Evolutionary conservation across 2,797 vertebrate genomes (phyloP), one percentile per base, ranked within the genome.

Genomic region (Bucorvus abyssinicus): DNA sequence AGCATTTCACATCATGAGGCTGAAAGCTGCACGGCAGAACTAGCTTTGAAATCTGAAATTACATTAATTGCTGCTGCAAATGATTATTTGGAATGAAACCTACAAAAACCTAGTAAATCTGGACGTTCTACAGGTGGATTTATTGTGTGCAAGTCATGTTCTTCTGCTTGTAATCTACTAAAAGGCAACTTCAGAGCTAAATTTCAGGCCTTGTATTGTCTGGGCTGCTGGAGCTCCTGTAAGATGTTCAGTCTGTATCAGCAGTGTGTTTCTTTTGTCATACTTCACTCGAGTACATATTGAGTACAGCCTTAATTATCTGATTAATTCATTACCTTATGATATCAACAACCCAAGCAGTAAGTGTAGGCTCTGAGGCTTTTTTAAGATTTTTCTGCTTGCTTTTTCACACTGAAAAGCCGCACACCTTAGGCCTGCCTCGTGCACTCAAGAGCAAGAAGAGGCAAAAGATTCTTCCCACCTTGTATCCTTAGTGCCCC

Each of bases 221-320:
- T 49, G 75, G 20, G 8, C 67, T 63, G n/a, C 49, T 70, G 47
- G 63, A 78, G 38, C 26, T 75, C 76, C 60, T 32, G 5, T 16
- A 36, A 38, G 74, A 64, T 19, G 19, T 30, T 49, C 6, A 13
- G 77, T 40, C 56, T 27, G 69, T 27, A 63, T 45, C 53, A 78
- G 67, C 23, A 71, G 55, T 38, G 0, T 38, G 13, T 36, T 61
- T 63, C 27, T 83, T 42, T 63, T 74, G 74, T 61, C 14, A 1
- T 24, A 13, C 3, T 56, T 87, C 19, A 34, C 15, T 90, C 1
- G 16, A 55, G 14, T 47, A 29, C 0, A 0, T 59, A 40, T 40
- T 2, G 40, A n/a, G 21, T 40, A 29, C 49, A 74, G 40, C 55
- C 52, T 80, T 82, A 49, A 20, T 73, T 49, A 73, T 19, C 40